Percentiles rank a stretch among this genome's conserved stretches.
Evolutionary conservation across 1,140 invertebrate species (phyloP).

Genomic region (Formica exsecta): DNA sequence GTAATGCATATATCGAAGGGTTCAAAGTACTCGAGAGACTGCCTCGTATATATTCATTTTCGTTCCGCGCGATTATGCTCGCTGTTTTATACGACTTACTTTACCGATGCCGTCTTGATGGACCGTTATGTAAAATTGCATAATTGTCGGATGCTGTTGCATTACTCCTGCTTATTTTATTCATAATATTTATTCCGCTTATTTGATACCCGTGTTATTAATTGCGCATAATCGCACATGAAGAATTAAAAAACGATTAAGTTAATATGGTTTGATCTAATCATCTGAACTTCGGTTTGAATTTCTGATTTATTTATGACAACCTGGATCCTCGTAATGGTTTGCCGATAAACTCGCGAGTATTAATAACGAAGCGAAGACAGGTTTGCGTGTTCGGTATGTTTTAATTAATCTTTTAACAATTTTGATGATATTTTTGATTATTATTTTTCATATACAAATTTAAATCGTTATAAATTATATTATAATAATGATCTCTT

Average conservation of each 20-base stretch:
- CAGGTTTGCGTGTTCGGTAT: neutral
- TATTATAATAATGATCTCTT: neutral
- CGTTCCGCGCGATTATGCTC: conserved; percentile 52
- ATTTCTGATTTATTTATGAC: conserved; percentile 29
- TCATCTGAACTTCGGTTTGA: neutral
- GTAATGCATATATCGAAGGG: conserved; percentile 67
- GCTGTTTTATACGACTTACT: conserved; percentile 48
- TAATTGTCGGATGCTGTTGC: conserved; percentile 35
- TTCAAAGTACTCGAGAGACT: conserved; percentile 54
- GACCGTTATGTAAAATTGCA: conserved; percentile 54
- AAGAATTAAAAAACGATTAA: conserved; percentile 18
- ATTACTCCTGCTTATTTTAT: conserved; percentile 30
- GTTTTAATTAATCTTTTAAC: neutral
- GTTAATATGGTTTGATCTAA: neutral
- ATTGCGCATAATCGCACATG: neutral
- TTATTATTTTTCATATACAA: neutral
- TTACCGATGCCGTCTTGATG: conserved; percentile 31
- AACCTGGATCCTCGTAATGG: neutral
- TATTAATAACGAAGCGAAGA: conserved; percentile 27
- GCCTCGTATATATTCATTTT: conserved; percentile 64
- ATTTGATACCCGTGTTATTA: neutral
- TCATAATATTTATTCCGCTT: conserved; percentile 22
- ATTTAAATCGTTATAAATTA: conserved; percentile 1
- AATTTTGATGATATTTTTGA: conserved; percentile 22
- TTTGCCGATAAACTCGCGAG: conserved; percentile 11